Evolutionary conservation across 2,797 vertebrate species (phyloP).

Genomic region (Peromyscus attwateri): DNA sequence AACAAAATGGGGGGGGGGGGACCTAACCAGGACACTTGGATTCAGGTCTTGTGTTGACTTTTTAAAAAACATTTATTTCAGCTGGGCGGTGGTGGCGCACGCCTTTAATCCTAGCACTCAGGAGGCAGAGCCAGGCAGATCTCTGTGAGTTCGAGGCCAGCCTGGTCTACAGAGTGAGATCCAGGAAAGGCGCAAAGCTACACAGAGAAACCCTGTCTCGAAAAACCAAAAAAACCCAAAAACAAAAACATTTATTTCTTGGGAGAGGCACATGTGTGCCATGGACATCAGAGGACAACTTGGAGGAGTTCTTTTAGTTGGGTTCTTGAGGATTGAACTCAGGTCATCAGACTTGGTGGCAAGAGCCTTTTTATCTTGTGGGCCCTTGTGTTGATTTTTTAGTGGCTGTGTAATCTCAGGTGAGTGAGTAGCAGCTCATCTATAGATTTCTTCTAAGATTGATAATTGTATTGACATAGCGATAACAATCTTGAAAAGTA

Average conservation of each 20-base stretch:
- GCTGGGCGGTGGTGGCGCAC: no score
- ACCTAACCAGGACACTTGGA: neutral
- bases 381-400: neutral
- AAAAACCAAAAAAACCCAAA: no score
- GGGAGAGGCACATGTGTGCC: neutral
- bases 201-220: no score
- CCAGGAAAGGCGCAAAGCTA: no score
- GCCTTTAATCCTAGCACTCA: no score
- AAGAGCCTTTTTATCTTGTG: neutral
- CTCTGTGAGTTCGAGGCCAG: no score
- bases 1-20: neutral
- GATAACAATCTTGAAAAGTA: conserved; percentile 26
- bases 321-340: neutral
- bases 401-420: conserved; percentile 38
- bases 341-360: neutral
- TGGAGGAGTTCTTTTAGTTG: neutral
- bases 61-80: neutral
- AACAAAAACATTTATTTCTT: neutral
- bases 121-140: no score
- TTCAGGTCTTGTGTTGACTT: conserved; percentile 37
- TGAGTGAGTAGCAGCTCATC: conserved; percentile 62
- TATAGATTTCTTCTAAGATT: conserved; percentile 46
- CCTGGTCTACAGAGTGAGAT: no score
- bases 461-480: conserved; percentile 46
- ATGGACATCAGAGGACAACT: neutral